Percentiles rank a stretch among this genome's conserved stretches.
phyloP scores from a whole-genome alignment of 1,140 invertebrate species.

The Phortica variegata region DNA sequence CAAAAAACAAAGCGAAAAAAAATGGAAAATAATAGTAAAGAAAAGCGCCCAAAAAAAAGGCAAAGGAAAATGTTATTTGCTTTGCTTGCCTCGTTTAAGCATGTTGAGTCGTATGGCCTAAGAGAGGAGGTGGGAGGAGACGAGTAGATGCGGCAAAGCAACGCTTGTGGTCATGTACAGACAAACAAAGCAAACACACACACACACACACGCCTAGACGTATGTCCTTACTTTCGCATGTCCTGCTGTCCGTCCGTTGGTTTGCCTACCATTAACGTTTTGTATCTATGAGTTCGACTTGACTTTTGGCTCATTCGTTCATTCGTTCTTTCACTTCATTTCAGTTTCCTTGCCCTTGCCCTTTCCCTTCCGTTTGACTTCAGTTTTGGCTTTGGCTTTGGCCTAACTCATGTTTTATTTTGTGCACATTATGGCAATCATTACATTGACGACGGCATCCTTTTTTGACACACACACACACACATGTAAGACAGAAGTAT shows the following conservation, averaged over 20 bases:
- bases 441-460: constrained; percentile 7
- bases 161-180: constrained; percentile 34
- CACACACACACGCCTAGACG: constrained; percentile 4
- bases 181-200: constrained; percentile 25
- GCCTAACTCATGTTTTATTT: constrained; percentile 28
- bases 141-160: no score
- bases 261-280: no score
- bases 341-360: no score
- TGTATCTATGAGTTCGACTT: constrained; percentile 19
- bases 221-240: no score
- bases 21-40: no score
- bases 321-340: constrained; percentile 6
- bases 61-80: no score
- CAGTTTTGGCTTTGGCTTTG: no score
- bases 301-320: constrained; percentile 9
- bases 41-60: no score
- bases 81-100: constrained; percentile 25
- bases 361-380: no score
- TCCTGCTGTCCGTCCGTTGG: no score
- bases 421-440: constrained; percentile 25
- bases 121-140: no score
- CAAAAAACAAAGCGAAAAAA: constrained; percentile 40
- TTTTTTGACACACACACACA: constrained; percentile 12
- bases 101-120: no score
- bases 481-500: constrained; percentile 7